Base-by-base conservation (phyloP, 1,140 invertebrate genomes). In the Phthorimaea operculella region DNA sequence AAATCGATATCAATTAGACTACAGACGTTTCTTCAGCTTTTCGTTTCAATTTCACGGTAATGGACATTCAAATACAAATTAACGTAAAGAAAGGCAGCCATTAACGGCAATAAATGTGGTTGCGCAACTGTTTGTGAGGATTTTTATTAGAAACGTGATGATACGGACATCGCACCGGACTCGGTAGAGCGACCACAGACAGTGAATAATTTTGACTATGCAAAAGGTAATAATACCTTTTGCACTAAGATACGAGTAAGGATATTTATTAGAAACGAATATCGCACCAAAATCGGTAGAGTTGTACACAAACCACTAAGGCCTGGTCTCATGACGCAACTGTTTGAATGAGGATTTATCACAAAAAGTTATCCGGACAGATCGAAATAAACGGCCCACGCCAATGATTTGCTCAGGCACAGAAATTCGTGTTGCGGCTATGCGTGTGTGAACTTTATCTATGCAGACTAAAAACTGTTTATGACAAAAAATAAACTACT, bases 111-210 rank as follows among this genome's bases (percentile, higher is more conserved):
- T 80, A 79, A 80, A 78, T 79, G 76, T 59, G 80, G 79, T 82
- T 80, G 69, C 72, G 62, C 71, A 70, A 74, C 77, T 70, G 76
- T 63, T 66, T 53, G 59, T 69, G 68, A 75, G 60, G 65, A 79
- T 68, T 79, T 79, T 80, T 82, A 84, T 82, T 84, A 82, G 77
- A 79, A 80, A 82, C 73, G 80, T 84, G 74, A 82, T 78, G 66
- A 71, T 64, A 67, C 48, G 44, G 44, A 16, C 44, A 70, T 72
- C 63, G 57, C 63, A 68, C 68, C 70, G 68, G 78, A 83, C 74
- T 78, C 71, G 68, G 56, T 70, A 60, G 69, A 28, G 21, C 21
- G 2, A 6, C 21, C 21, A 28, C 21, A 28, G 21, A 28, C 6
- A 28, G 21, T 4, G 6, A 28, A 28, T 4, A 4, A 6, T 28